phyloP scores from a whole-genome alignment of 2,797 vertebrate genomes.

The Prionace glauca region DNA sequence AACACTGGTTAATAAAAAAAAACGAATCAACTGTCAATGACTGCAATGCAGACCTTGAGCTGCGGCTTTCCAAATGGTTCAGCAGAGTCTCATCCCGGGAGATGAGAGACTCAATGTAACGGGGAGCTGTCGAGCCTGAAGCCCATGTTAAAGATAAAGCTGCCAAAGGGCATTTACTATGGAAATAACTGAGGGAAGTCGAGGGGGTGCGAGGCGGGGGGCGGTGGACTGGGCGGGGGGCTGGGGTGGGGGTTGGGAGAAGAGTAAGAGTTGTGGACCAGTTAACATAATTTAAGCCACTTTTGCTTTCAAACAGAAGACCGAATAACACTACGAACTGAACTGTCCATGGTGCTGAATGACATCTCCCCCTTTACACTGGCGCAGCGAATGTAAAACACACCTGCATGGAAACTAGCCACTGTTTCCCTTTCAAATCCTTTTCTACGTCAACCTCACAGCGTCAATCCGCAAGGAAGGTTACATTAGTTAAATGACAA shows the following conservation, averaged over 20 bases:
- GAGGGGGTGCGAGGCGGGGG: too few species aligned
- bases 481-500: not conserved
- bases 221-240: too few species aligned
- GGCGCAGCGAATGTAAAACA: not conserved
- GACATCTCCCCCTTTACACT: not conserved
- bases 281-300: too few species aligned
- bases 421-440: not conserved
- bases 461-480: not conserved
- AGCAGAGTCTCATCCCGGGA: conserved; percentile 6
- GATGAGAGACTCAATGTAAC: not conserved
- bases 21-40: not conserved
- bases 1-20: not conserved
- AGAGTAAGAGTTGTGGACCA: not conserved
- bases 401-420: not conserved
- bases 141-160: not conserved
- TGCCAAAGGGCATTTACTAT: not conserved
- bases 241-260: too few species aligned
- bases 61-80: not conserved
- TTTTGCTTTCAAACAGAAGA: not conserved
- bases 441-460: too few species aligned
- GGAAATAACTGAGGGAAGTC: not conserved
- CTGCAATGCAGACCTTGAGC: too few species aligned
- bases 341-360: conserved; percentile 19
- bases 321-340: not conserved
- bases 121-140: not conserved